Conservation (phyloP, 2,888 invertebrate species). For the Griposia aprilina region DNA sequence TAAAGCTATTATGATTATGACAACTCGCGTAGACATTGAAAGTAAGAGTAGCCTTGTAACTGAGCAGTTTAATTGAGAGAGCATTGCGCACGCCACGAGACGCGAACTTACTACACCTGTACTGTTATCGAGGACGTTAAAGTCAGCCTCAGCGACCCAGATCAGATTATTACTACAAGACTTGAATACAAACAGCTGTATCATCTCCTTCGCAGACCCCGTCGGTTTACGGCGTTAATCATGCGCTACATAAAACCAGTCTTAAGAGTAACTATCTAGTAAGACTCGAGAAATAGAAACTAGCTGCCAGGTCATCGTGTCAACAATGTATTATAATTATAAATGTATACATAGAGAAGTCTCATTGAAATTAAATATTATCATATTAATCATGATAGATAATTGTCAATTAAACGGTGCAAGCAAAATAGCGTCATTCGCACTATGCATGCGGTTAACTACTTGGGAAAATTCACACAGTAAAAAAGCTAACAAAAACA, state of each 20-base stretch:
- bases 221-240: slow-evolving; percentile 50
- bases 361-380: slow-evolving; percentile 55
- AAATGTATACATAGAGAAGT: slow-evolving; percentile 43
- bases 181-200: slow-evolving; percentile 54
- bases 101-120: slow-evolving; percentile 36
- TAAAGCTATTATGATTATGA: slow-evolving; percentile 67
- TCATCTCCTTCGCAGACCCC: slow-evolving; percentile 51
- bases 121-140: slow-evolving; percentile 45
- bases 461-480: slow-evolving; percentile 86
- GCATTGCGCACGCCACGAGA: slow-evolving; percentile 38
- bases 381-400: slow-evolving; percentile 61
- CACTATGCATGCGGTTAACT: slow-evolving; percentile 71
- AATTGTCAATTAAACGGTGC: slow-evolving; percentile 70
- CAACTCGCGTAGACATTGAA: slow-evolving; percentile 65
- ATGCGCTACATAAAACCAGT: slow-evolving; percentile 64
- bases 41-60: slow-evolving; percentile 68
- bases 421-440: slow-evolving; percentile 70
- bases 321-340: slow-evolving; percentile 53
- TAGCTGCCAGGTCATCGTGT: slow-evolving; percentile 60
- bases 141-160: slow-evolving; percentile 45
- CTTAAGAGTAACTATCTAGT: slow-evolving; percentile 47
- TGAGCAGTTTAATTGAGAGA: slow-evolving; percentile 64
- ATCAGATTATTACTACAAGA: slow-evolving; percentile 50
- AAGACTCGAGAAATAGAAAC: slow-evolving; percentile 55
- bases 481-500: slow-evolving; percentile 78